Conservation (phyloP, 2,113 vertebrate genomes). For the Desmodus rotundus region DNA sequence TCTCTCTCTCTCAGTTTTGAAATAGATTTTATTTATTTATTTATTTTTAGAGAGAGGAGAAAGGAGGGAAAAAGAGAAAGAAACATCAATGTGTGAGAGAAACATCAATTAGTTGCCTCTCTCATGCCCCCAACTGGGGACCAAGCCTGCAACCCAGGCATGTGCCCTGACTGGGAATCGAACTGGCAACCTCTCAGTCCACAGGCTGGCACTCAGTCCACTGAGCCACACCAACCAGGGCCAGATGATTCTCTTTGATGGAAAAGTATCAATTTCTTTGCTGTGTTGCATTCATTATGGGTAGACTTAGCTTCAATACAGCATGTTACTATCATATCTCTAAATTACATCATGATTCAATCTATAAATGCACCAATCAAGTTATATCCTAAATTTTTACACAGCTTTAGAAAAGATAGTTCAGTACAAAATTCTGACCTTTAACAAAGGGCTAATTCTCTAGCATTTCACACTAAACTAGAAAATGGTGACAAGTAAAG, state of each 20-base stretch:
- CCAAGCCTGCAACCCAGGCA: too few species aligned
- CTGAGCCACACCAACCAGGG: too few species aligned
- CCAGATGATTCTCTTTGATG: background rate
- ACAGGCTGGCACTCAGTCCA: too few species aligned
- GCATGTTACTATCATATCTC: background rate
- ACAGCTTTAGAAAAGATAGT: background rate
- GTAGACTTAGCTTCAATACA: background rate
- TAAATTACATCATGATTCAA: background rate
- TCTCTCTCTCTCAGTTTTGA: too few species aligned
- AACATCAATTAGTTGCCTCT: too few species aligned
- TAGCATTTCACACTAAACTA: background rate
- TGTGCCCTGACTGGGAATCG: too few species aligned
- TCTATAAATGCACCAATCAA: background rate
- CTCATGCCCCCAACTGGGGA: too few species aligned
- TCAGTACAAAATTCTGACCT: conserved; percentile 1
- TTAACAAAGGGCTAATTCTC: background rate
- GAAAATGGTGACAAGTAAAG: background rate
- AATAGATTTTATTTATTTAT: too few species aligned
- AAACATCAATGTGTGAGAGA: too few species aligned
- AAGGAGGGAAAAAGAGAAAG: too few species aligned
- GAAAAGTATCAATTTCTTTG: background rate
- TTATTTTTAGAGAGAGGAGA: too few species aligned
- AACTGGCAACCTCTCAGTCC: too few species aligned
- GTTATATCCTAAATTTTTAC: background rate
- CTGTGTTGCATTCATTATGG: background rate